Percentiles rank a stretch among this genome's conserved stretches.
These are phyloP conservation scores for Disparrhopalites patrizii DNA, from an alignment of 2,888 invertebrate species.

Conservation along the genomic window DNA sequence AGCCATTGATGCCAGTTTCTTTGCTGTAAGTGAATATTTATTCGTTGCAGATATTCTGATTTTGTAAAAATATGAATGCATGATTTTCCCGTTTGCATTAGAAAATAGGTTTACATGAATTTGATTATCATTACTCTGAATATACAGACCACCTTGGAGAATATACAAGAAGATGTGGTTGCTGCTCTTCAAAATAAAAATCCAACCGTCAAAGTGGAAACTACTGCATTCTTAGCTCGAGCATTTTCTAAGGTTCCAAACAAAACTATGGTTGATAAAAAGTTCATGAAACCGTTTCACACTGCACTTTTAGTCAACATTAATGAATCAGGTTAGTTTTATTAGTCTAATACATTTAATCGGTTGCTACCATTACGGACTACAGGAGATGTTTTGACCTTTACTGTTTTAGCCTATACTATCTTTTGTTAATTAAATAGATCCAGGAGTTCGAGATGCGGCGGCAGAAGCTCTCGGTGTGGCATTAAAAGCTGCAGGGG, in stretches of 20 bases:
- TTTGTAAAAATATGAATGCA: neutral
- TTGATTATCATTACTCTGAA: neutral
- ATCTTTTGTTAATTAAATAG: too few species aligned
- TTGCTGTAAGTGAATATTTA: conserved; percentile 61
- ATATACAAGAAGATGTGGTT: conserved; percentile 77
- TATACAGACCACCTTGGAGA: conserved; percentile 71
- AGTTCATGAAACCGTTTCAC: conserved; percentile 77
- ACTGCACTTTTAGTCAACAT: conserved; percentile 72
- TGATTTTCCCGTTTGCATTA: neutral
- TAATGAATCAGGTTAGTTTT: conserved; percentile 64
- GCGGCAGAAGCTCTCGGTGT: conserved; percentile 92
- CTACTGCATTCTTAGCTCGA: conserved; percentile 75
- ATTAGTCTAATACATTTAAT: conserved; percentile 1
- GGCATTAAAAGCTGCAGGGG: conserved; percentile 87
- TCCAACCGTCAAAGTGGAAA: conserved; percentile 83
- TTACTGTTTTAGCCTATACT: neutral
- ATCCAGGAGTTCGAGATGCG: conserved; percentile 86
- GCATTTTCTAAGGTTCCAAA: conserved; percentile 72
- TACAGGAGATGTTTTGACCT: neutral
- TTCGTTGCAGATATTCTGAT: too few species aligned
- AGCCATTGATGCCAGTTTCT: conserved; percentile 83
- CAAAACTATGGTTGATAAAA: conserved; percentile 73
- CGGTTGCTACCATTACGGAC: neutral
- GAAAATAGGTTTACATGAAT: conserved; percentile 10
- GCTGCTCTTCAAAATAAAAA: conserved; percentile 87